Evolutionary conservation across 1,140 invertebrate species (phyloP).

Genomic region (Daktulosphaira vitifoliae): DNA sequence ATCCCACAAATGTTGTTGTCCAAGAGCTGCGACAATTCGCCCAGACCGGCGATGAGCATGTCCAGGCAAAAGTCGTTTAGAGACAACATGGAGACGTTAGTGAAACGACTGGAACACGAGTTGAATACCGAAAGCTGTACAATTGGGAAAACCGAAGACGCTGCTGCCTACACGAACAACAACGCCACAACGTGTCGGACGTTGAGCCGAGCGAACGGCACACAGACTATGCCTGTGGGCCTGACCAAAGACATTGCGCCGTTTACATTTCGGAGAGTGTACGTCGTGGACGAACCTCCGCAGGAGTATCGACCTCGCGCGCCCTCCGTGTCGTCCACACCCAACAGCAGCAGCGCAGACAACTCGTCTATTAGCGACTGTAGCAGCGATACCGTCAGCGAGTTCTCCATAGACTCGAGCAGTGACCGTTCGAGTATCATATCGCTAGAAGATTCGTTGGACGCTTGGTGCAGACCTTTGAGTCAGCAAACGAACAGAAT

Average conservation of each 20-base stretch:
- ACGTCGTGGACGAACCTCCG: conserved; percentile 45
- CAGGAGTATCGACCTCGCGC: conserved; percentile 12
- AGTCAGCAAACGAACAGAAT: neutral
- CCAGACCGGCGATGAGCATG: conserved; percentile 3
- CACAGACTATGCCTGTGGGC: conserved; percentile 43
- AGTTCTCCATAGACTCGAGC: conserved; percentile 51
- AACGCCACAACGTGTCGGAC: neutral
- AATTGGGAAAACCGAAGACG: neutral
- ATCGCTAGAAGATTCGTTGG: conserved; percentile 49
- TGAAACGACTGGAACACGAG: conserved; percentile 43
- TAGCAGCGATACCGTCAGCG: conserved; percentile 49
- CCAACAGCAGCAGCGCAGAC: conserved; percentile 37
- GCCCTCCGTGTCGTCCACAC: conserved; percentile 34
- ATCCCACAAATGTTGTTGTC: neutral
- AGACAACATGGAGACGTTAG: conserved; percentile 46
- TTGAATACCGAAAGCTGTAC: neutral
- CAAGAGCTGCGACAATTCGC: conserved; percentile 20
- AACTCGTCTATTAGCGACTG: conserved; percentile 47
- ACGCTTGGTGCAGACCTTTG: conserved; percentile 38
- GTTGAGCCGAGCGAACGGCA: conserved; percentile 9
- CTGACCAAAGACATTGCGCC: conserved; percentile 3
- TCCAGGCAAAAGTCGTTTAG: conserved; percentile 45
- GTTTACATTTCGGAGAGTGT: conserved; percentile 49
- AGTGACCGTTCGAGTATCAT: conserved; percentile 50
- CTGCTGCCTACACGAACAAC: neutral